Percentiles rank a stretch among this genome's conserved stretches.
Conservation (phyloP, 1,140 invertebrate species). For the Drosophila navojoa region DNA sequence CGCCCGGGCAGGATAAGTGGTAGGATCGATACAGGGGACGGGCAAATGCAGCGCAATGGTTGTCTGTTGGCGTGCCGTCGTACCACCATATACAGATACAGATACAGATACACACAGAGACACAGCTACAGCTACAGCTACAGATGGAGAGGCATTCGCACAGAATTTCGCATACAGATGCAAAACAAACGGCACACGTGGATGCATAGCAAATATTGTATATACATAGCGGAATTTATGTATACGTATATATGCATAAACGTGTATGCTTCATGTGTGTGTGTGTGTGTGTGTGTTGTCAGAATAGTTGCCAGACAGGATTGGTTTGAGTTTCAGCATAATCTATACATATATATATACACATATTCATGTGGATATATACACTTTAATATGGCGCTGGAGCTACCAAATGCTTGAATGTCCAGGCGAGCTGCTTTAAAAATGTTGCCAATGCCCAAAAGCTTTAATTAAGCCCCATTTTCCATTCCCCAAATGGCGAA, state of each 20-base stretch:
- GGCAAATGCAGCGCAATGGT: conserved; percentile 27
- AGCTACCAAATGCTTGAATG: conserved; percentile 72
- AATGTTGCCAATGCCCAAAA: conserved; percentile 43
- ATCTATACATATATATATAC: conserved; percentile 7
- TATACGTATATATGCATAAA: conserved; percentile 4
- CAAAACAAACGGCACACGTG: conserved; percentile 56
- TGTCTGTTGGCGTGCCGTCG: conserved; percentile 52
- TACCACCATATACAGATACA: conserved; percentile 38
- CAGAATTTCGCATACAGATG: conserved; percentile 9
- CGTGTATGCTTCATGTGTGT: background rate
- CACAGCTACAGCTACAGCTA: background rate
- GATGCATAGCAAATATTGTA: conserved; percentile 63
- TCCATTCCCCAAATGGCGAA: background rate
- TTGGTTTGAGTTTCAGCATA: conserved; percentile 46
- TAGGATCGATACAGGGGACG: background rate
- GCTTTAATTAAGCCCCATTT: conserved; percentile 49
- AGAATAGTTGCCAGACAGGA: conserved; percentile 61
- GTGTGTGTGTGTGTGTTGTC: conserved; percentile 36
- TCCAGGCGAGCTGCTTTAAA: conserved; percentile 33
- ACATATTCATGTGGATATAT: conserved; percentile 34
- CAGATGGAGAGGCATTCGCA: background rate
- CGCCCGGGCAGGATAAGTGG: conserved; percentile 40
- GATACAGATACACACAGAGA: conserved; percentile 11
- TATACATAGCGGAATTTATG: conserved; percentile 53
- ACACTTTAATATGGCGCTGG: conserved; percentile 72